Evolutionary conservation across 2,113 vertebrate species (phyloP).

Genomic region (Sterrhoptilus dennistouni): DNA sequence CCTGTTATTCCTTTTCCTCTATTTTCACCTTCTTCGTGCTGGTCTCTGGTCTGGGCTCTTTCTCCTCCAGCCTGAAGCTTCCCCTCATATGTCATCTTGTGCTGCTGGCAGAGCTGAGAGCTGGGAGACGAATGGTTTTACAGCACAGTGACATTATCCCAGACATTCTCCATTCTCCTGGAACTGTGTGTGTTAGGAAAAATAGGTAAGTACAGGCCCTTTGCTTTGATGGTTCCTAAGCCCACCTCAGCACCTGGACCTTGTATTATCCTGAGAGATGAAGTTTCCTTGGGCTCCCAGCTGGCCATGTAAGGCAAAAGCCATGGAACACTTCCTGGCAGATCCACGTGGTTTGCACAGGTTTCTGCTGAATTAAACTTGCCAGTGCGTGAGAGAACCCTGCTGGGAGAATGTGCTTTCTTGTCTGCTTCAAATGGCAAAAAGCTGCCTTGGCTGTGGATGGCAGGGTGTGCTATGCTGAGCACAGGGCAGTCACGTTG

Average conservation of each 20-base stretch:
- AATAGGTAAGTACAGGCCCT: not conserved
- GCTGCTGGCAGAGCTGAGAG: not conserved
- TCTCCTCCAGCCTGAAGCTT: not conserved
- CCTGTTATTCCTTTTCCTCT: not conserved
- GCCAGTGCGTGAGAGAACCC: not conserved
- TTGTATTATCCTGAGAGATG: not conserved
- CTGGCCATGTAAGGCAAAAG: not conserved
- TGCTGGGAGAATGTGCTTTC: not conserved
- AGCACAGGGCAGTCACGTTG: not conserved
- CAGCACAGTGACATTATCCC: not conserved
- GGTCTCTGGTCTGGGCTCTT: not conserved
- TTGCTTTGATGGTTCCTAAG: not conserved
- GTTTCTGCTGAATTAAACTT: not conserved
- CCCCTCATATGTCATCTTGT: fast-evolving
- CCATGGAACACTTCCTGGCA: not conserved
- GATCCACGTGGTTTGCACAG: not conserved
- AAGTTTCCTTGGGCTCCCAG: not conserved
- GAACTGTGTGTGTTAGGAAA: not conserved
- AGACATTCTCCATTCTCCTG: not conserved
- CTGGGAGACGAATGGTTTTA: not conserved
- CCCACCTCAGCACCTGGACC: not conserved
- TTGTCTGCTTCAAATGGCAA: not conserved
- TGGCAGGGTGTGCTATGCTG: not conserved
- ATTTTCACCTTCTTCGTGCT: not conserved
- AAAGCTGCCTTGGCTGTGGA: not conserved